Base-by-base conservation (phyloP, 2,888 invertebrate genomes). In the Ferrisia virgata region DNA sequence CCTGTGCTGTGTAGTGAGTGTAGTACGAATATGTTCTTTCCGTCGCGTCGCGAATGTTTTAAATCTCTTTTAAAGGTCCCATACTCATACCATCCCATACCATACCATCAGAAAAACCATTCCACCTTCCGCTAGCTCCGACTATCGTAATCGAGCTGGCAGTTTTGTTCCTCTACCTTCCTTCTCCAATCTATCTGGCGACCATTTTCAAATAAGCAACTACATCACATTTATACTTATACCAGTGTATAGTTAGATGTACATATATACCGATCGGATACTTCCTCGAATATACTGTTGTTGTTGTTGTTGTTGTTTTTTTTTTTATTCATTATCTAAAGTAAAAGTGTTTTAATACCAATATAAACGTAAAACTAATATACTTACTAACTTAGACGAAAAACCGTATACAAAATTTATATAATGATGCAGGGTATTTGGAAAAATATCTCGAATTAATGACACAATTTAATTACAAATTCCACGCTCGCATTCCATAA, bases 391-490 rank as follows among this genome's bases (percentile, higher is more conserved):
- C 64, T 25, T 13, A 31, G 11, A 69, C 31, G 22, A 31, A 69
- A 31, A 18, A n/a, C 31, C 15, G 8, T 18, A n/a, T n/a, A n/a
- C n/a, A n/a, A n/a, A n/a, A n/a, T n/a, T n/a, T n/a, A n/a, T n/a
- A n/a, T n/a, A n/a, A n/a, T n/a, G n/a, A n/a, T n/a, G n/a, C n/a
- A n/a, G n/a, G n/a, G 33, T 8, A 72, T 72, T 72, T 13, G 33
- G 72, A 72, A 72, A 72, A 72, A 72, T 72, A 72, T 72, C 72
- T 33, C 72, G 72, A 72, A 72, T 72, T 72, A 72, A 72, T 72
- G 33, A 72, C 72, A 72, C 72, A 72, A 72, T 72, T 72, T 72
- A 72, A 72, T 33, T 72, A n/a, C 33, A 72, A 72, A 72, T 72
- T 72, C 72, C 72, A 72, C 72, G 72, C 72, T 72, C 72, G 72